Evolutionary conservation across 1,140 invertebrate species (phyloP), one percentile per base, ranked within the genome.

Genomic region (Drosophila serrata): DNA sequence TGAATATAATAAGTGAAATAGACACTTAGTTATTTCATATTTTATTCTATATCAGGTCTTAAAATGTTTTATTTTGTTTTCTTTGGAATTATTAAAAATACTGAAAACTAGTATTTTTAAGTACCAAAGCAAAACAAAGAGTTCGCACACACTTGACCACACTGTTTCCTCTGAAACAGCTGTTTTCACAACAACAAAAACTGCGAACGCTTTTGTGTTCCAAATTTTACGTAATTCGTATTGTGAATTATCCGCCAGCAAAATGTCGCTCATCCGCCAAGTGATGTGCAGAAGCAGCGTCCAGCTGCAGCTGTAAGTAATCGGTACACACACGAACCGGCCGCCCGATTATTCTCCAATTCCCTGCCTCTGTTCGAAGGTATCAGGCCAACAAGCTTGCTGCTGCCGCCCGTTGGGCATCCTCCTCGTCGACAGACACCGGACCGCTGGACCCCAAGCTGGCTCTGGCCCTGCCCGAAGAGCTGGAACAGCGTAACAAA

Each of bases 391-490:
- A 58, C 22, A 72, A 58, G 19, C 24, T 58, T 2, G 42, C 51
- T 39, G 53, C 58, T 33, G 58, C 60, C 19, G 58, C 60, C 19
- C 70, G 78, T n/a, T 91, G 75, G 65, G 61, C 74, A 22, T 78
- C 79, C 7, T 55, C 74, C n/a, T 75, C 79, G 6, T 56, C 70
- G 8, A 39, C 80, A 51, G 94, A 95, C 69, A 93, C 93, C 11
- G 93, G 93, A 0, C 93, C 90, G 7, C 92, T 94, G 53, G 94
- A 94, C 42, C 93, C 91, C 56, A 93, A 94, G 58, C 64, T 93
- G 11, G 93, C 94, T 7, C 62, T 95, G 13, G 90, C 94, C 5
- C 91, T 93, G 12, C 94, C 94, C 15, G 94, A 94, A 61, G 94
- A 95, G 77, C 33, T 92, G 9, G 93, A 93, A 60, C 93, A 94